phyloP scores from a whole-genome alignment of 2,113 vertebrate genomes.

The Tetraodon nigroviridis region DNA sequence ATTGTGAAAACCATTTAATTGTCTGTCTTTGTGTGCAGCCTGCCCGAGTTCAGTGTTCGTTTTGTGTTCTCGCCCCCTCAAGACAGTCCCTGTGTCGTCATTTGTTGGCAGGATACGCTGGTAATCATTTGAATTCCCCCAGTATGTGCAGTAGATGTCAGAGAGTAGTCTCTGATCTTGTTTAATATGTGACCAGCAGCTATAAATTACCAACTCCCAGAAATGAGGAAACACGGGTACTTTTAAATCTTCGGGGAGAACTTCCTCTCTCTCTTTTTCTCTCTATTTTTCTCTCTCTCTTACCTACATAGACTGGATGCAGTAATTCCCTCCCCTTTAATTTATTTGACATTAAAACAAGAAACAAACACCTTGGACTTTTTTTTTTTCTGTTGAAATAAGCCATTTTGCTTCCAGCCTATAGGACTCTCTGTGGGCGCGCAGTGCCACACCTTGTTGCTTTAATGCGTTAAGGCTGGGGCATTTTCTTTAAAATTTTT shows the following conservation, averaged over 20 bases:
- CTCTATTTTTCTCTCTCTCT: slow-evolving; percentile 11
- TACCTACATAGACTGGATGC: slow-evolving; percentile 11
- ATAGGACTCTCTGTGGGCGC: slow-evolving; percentile 41
- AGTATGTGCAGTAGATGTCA: slow-evolving; percentile 70
- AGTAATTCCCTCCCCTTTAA: slow-evolving; percentile 52
- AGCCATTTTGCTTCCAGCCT: slow-evolving; percentile 54
- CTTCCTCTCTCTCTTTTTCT: slow-evolving; percentile 36
- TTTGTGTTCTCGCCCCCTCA: slow-evolving; percentile 47
- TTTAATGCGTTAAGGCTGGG: slow-evolving; percentile 44
- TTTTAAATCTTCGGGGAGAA: slow-evolving; percentile 63
- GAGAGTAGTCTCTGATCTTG: slow-evolving; percentile 72
- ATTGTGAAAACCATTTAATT: slow-evolving; percentile 64
- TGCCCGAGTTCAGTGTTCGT: slow-evolving; percentile 40
- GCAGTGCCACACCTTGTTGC: slow-evolving; percentile 36
- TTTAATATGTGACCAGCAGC: slow-evolving; percentile 76
- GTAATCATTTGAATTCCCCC: slow-evolving; percentile 74
- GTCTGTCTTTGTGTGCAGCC: slow-evolving; percentile 59
- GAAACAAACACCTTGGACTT: slow-evolving; percentile 64
- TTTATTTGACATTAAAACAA: slow-evolving; percentile 59
- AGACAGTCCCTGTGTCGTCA: slow-evolving; percentile 67
- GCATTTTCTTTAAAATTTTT: slow-evolving; percentile 46
- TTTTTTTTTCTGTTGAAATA: slow-evolving; percentile 58
- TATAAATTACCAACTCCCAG: slow-evolving; percentile 71
- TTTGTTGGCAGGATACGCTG: slow-evolving; percentile 68
- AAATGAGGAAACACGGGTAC: slow-evolving; percentile 71